phyloP scores from a whole-genome alignment of 2,113 vertebrate genomes.

The Otolemur garnettii region DNA sequence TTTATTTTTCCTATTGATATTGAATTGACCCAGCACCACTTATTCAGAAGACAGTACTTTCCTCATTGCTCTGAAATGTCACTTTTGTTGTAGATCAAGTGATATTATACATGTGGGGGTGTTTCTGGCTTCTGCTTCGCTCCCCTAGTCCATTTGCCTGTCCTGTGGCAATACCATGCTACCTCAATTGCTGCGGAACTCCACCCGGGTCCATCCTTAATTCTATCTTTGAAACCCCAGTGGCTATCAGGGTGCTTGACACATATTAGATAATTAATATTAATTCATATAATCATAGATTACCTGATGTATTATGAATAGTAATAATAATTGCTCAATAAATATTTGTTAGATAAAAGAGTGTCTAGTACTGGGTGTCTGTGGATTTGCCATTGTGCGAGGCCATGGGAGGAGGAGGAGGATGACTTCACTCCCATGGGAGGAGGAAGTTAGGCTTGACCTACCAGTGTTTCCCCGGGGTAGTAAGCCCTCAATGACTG shows the following conservation, averaged over 20 bases:
- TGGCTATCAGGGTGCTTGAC: background rate
- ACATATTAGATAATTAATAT: background rate
- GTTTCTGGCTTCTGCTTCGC: background rate
- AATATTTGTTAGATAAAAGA: background rate
- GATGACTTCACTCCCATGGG: background rate
- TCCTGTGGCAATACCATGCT: background rate
- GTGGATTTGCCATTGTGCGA: background rate
- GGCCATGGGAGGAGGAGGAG: background rate
- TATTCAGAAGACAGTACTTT: conserved; percentile 4
- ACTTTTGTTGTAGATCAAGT: background rate
- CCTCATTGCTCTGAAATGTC: background rate
- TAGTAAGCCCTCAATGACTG: background rate
- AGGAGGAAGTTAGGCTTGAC: background rate
- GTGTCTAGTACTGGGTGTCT: background rate
- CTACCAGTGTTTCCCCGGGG: background rate
- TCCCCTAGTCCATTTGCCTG: background rate
- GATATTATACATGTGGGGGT: background rate
- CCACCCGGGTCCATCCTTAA: background rate
- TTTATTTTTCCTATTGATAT: background rate
- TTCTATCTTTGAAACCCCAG: background rate
- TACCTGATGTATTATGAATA: too few species aligned
- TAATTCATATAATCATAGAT: too few species aligned
- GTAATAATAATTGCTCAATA: background rate
- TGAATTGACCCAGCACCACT: background rate
- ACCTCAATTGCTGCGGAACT: background rate